A percentile compares a stretch with the other conserved stretches of the same genome.
phyloP scores from a whole-genome alignment of 2,888 invertebrate genomes.

The Carterocephalus palaemon region DNA sequence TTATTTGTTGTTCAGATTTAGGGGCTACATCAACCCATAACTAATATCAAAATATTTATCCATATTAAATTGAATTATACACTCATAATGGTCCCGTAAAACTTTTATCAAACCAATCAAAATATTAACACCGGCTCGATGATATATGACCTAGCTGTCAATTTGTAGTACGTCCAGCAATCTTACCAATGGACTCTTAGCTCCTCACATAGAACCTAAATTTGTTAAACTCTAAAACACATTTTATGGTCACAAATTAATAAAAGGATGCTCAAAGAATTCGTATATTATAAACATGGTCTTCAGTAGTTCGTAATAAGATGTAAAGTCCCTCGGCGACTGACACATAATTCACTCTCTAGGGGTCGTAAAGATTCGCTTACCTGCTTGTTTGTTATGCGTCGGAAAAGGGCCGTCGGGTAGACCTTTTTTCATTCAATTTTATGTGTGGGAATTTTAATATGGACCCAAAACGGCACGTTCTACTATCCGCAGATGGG shows the following conservation, averaged over 20 bases:
- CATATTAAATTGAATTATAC: too few species aligned
- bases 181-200: neutral
- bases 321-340: conserved; percentile 60
- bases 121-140: conserved; percentile 8
- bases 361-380: conserved; percentile 72
- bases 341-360: conserved; percentile 65
- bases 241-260: conserved; percentile 4
- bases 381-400: conserved; percentile 78
- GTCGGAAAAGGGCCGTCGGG: conserved; percentile 66
- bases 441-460: conserved; percentile 78
- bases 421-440: conserved; percentile 70
- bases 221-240: conserved; percentile 12
- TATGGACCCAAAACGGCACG: conserved; percentile 71
- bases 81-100: too few species aligned
- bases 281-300: conserved; percentile 45
- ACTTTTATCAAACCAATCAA: conserved; percentile 5
- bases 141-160: conserved; percentile 1
- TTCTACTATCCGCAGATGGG: conserved; percentile 70
- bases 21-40: too few species aligned
- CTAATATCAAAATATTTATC: too few species aligned
- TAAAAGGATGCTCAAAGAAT: conserved; percentile 26
- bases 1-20: too few species aligned
- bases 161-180: neutral
- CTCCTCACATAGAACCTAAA: conserved; percentile 1
- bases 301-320: conserved; percentile 58